These are phyloP conservation scores for Hydrolagus affinis DNA, from an alignment of 2,113 vertebrate species.

Conservation along the genomic window DNA sequence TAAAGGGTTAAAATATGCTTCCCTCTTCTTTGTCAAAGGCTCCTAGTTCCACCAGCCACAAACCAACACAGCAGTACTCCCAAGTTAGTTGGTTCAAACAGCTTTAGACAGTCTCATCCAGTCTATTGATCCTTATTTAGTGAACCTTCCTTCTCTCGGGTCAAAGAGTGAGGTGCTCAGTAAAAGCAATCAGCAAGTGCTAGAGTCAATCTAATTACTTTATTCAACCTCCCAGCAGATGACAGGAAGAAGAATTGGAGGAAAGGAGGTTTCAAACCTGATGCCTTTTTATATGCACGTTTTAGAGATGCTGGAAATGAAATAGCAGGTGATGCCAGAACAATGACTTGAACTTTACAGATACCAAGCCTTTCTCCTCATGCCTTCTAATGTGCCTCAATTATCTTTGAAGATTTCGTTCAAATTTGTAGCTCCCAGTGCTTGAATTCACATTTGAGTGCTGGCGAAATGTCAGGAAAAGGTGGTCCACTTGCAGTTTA, in stretches of 20 bases:
- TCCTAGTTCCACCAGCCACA: not conserved
- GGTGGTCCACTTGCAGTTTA: slow-evolving; percentile 34
- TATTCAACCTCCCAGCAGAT: slow-evolving; percentile 36
- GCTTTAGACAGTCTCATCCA: slow-evolving; percentile 38
- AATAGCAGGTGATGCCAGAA: slow-evolving; percentile 36
- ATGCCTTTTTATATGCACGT: slow-evolving; percentile 36
- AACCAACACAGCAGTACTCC: not conserved
- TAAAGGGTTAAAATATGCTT: not conserved
- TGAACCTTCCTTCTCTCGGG: slow-evolving; percentile 35
- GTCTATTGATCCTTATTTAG: slow-evolving; percentile 44
- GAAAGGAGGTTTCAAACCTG: slow-evolving; percentile 38
- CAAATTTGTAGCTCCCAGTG: slow-evolving; percentile 36
- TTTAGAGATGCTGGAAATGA: slow-evolving; percentile 44
- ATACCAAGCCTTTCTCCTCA: slow-evolving; percentile 36
- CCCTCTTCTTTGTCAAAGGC: not conserved
- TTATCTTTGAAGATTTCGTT: slow-evolving; percentile 38
- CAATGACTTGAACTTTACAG: slow-evolving; percentile 42
- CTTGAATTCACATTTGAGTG: slow-evolving; percentile 35
- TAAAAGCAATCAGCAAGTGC: slow-evolving; percentile 43
- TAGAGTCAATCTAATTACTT: slow-evolving; percentile 45
- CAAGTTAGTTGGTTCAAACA: slow-evolving; percentile 33
- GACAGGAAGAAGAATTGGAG: slow-evolving; percentile 39
- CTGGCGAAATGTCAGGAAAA: slow-evolving; percentile 41
- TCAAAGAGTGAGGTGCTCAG: slow-evolving; percentile 38
- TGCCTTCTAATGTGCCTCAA: slow-evolving; percentile 42